These are phyloP conservation scores for Corythornis vintsioides DNA, from an alignment of 2,113 vertebrate species.

Conservation along the genomic window DNA sequence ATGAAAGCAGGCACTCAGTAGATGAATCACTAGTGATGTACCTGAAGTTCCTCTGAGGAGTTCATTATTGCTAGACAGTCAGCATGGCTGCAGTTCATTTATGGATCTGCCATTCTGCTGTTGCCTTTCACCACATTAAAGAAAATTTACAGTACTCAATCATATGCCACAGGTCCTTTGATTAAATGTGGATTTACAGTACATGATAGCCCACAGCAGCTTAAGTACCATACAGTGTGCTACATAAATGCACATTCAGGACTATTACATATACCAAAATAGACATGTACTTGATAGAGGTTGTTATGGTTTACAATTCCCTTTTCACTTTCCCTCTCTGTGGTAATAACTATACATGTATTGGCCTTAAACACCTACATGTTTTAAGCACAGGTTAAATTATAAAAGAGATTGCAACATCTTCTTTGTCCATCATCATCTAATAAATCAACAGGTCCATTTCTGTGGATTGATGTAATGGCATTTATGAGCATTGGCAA, in stretches of 20 bases:
- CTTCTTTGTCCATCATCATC: constrained; percentile 61
- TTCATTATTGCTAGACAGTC: neutral
- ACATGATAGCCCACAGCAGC: constrained; percentile 41
- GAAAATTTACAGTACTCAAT: constrained; percentile 21
- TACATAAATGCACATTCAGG: constrained; percentile 32
- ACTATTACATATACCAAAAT: neutral
- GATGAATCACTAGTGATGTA: neutral
- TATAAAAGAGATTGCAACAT: constrained; percentile 57
- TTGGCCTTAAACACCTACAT: constrained; percentile 28
- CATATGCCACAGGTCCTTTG: neutral
- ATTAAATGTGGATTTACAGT: constrained; percentile 53
- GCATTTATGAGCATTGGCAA: constrained; percentile 72
- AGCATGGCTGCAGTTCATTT: neutral
- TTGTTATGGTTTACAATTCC: constrained; percentile 61
- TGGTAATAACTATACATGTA: neutral
- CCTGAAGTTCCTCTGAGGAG: neutral
- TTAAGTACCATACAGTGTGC: constrained; percentile 43
- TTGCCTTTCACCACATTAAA: neutral
- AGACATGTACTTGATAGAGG: neutral
- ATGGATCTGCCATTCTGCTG: neutral
- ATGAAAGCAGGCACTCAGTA: neutral
- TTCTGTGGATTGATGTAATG: constrained; percentile 64
- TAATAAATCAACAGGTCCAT: constrained; percentile 71
- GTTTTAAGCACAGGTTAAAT: constrained; percentile 59
- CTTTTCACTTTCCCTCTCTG: constrained; percentile 32